phyloP scores from a whole-genome alignment of 1,140 invertebrate genomes.

The Zaprionus tsacasi region DNA sequence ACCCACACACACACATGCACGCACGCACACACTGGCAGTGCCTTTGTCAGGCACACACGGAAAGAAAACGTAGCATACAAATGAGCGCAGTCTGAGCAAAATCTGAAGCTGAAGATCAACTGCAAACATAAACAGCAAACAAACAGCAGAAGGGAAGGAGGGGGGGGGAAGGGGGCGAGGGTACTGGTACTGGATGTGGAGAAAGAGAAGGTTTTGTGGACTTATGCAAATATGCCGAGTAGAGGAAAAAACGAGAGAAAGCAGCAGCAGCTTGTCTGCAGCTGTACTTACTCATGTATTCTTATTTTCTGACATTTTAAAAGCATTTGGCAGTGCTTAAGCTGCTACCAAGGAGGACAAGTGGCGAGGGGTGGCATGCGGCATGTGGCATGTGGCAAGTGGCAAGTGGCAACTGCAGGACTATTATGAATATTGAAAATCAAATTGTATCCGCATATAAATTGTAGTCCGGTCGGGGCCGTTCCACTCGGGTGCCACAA shows the following conservation, averaged over 20 bases:
- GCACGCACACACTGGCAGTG: background rate
- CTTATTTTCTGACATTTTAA: conserved; percentile 21
- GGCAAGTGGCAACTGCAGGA: conserved; percentile 16
- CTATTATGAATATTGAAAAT: conserved; percentile 44
- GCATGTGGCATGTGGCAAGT: no score
- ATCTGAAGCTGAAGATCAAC: conserved; percentile 70
- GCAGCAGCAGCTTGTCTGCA: background rate
- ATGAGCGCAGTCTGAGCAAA: conserved; percentile 56
- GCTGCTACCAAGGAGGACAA: background rate
- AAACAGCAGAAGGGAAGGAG: background rate
- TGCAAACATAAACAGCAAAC: conserved; percentile 61
- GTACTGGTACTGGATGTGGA: background rate
- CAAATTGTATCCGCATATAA: conserved; percentile 39
- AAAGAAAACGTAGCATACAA: conserved; percentile 59
- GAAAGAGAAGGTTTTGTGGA: conserved; percentile 38
- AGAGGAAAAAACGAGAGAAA: background rate
- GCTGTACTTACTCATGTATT: conserved; percentile 10
- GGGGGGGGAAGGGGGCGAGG: background rate
- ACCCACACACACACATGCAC: conserved; percentile 1
- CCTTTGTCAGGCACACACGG: background rate
- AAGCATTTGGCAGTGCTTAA: conserved; percentile 19
- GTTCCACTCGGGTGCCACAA: conserved; percentile 16
- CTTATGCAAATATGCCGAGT: conserved; percentile 45
- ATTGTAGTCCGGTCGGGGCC: conserved; percentile 33
- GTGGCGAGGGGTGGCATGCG: no score